Evolutionary conservation across 2,113 vertebrate species (phyloP), one percentile per base, ranked within the genome.

Genomic region (Acanthisitta chloris): DNA sequence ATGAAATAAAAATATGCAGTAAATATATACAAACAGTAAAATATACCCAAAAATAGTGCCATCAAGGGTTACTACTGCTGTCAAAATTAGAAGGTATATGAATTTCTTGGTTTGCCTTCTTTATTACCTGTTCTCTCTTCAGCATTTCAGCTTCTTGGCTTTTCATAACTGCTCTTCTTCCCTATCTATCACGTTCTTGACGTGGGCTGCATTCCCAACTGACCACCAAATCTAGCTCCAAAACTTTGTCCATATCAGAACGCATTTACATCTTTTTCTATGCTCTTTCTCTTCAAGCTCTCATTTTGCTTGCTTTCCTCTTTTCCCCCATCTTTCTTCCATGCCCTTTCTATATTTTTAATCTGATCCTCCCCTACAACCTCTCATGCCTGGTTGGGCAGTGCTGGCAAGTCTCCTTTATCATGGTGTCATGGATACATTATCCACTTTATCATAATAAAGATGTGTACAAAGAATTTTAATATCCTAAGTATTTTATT

Each of bases 191-290:
- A 0, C 7, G 2, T 7, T 51, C 29, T 46, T 28, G 43, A 24
- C 2, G 1, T 5, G 2, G 21, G 15, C 8, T 43, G 18, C 1
- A 0, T 34, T 85, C 45, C 19, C 28, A 69, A 46, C 9, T 17
- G 26, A 77, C 4, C 16, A 36, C 6, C 38, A 78, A 52, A 78
- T 36, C 18, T 40, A 65, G 4, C 25, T 59, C 12, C 23, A 42
- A 49, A 91, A 65, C 45, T 55, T 64, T 7, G 8, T 12, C 46
- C 14, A 24, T 8, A 55, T 85, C 34, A 78, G n/a, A 79, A 82
- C 21, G 24, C 5, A 51, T 34, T 80, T 51, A 20, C 7, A 24
- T 42, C 29, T 74, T 89, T 26, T 52, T 73, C 58, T n/a, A 26
- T 6, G 12, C 12, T n/a, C 26, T 16, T 77, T 57, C 40, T 48